phyloP scores from a whole-genome alignment of 2,113 vertebrate species.

The Trachemys scripta region DNA sequence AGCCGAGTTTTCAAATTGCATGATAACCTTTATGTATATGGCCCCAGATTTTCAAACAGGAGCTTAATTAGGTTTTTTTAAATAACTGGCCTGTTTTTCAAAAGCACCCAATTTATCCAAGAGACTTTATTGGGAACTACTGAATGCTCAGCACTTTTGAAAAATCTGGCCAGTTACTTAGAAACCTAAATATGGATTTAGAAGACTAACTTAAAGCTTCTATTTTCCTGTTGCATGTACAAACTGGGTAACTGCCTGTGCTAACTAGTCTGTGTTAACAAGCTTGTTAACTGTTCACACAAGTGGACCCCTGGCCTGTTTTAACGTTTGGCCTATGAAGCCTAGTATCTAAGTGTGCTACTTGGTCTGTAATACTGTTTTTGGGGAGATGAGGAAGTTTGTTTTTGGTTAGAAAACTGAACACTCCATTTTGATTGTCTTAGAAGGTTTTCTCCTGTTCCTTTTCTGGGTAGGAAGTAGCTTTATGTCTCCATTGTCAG shows the following conservation, averaged over 20 bases:
- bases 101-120: background rate
- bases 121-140: conserved; percentile 35
- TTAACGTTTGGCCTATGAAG: background rate
- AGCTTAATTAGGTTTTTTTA: conserved; percentile 38
- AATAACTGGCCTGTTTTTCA: conserved; percentile 49
- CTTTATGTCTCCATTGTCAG: background rate
- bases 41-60: conserved; percentile 30
- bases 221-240: background rate
- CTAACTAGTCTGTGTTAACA: background rate
- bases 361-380: background rate
- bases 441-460: background rate
- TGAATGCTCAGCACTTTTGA: conserved; percentile 3
- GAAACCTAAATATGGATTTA: conserved; percentile 32
- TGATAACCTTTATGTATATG: background rate
- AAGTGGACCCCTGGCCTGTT: background rate
- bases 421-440: background rate
- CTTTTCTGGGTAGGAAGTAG: background rate
- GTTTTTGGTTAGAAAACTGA: background rate
- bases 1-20: conserved; percentile 15
- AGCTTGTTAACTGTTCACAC: background rate
- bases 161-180: conserved; percentile 37
- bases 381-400: background rate
- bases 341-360: background rate
- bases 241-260: background rate
- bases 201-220: background rate